phyloP scores from a whole-genome alignment of 2,113 vertebrate genomes.

The Equus quagga region DNA sequence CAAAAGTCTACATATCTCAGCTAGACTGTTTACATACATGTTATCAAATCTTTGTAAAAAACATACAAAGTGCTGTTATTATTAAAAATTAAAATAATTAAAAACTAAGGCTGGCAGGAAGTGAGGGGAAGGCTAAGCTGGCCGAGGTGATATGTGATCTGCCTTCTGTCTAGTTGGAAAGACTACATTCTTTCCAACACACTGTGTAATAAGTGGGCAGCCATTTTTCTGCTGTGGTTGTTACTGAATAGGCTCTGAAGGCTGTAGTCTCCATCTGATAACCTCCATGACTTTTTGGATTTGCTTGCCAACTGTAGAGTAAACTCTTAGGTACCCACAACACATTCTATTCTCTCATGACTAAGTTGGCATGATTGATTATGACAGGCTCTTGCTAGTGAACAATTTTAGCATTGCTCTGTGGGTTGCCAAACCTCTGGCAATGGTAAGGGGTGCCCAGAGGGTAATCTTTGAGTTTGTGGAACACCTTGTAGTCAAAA shows the following conservation, averaged over 20 bases:
- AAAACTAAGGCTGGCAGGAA: not conserved
- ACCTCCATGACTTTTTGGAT: not conserved
- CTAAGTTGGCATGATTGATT: not conserved
- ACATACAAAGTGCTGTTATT: not conserved
- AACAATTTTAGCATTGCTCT: not conserved
- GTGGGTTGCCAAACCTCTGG: not conserved
- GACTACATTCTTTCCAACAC: not conserved
- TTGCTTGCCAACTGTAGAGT: not conserved
- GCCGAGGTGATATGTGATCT: not conserved
- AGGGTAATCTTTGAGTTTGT: not conserved
- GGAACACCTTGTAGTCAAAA: not conserved
- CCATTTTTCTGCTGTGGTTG: not conserved
- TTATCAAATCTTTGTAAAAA: not conserved
- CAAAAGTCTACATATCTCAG: not conserved
- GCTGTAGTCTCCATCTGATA: not conserved
- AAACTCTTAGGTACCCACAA: conserved; percentile 7
- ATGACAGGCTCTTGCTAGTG: not conserved
- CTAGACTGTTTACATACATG: not conserved
- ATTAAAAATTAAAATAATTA: not conserved
- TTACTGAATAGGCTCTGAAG: not conserved
- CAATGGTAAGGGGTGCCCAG: not conserved
- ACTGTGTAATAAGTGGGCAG: not conserved
- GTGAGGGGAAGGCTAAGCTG: not conserved
- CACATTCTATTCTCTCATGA: not conserved
- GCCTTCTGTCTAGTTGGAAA: not conserved